phyloP scores from a whole-genome alignment of 2,797 vertebrate species.

The Syncerus caffer region DNA sequence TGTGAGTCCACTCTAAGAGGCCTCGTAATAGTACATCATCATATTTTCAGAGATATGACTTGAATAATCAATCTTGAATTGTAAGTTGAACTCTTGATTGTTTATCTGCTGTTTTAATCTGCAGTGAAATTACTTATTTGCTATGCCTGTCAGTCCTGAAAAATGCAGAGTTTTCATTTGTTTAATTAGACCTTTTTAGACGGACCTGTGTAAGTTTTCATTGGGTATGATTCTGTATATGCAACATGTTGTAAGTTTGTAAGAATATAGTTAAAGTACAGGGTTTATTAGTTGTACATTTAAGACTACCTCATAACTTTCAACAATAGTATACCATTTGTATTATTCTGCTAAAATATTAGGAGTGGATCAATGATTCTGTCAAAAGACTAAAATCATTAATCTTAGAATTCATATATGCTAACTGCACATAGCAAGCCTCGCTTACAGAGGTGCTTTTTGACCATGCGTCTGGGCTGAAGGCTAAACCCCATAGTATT shows the following conservation, averaged over 20 bases:
- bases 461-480: not conserved
- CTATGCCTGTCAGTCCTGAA: constrained; percentile 36
- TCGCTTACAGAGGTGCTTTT: not conserved
- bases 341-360: constrained; percentile 6
- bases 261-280: not conserved
- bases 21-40: not conserved
- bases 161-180: constrained; percentile 21
- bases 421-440: not conserved
- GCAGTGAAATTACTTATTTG: constrained; percentile 41
- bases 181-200: constrained; percentile 45
- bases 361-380: not conserved
- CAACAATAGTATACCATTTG: not conserved
- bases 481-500: not conserved
- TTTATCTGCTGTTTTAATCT: constrained; percentile 26
- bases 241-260: not conserved
- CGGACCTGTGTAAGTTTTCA: not conserved
- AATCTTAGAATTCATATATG: not conserved
- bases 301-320: constrained; percentile 42
- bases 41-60: constrained; percentile 58
- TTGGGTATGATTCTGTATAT: not conserved
- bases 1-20: not conserved
- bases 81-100: not conserved
- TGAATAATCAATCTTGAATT: constrained; percentile 30
- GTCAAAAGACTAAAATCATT: not conserved
- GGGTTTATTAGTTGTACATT: not conserved